Evolutionary conservation across 2,888 invertebrate genomes (phyloP), one percentile per base, ranked within the genome.

Genomic region (Gastrophysa polygoni): DNA sequence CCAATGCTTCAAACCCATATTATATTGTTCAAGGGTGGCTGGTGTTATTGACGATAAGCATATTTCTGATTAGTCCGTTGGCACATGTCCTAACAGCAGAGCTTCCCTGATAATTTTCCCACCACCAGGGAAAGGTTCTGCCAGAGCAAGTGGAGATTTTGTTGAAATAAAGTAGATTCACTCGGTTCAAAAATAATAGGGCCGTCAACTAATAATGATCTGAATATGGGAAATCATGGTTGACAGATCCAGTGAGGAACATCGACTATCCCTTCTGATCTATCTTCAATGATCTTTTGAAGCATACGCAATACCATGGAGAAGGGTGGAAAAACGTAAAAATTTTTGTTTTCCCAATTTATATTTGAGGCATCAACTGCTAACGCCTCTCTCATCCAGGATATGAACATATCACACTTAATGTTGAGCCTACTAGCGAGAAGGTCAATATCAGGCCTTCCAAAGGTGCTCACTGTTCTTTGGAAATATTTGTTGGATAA

Each of bases 231-330:
- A 49, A 63, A 75, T 73, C 72, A 75, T 0, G 72, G 68, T 57
- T 77, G 74, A 5, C 64, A 59, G 34, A 62, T 63, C 73, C 68
- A 76, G n/a, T 61, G 14, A n/a, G 70, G 73, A 10, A 74, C 72
- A 1, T 74, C 70, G 7, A 75, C 32, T 14, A 75, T 71, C 2
- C 73, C 72, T 16, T 32, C 47, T 3, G 74, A 71, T 24, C 59
- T 63, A 8, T 46, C 46, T 16, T 2, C 8, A 2, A 65, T 66
- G 21, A 78, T 75, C 60, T 78, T 77, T 52, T 67, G 63, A 5
- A 78, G 34, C 1, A 60, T 51, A 56, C 62, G 67, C 21, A 73
- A 55, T 17, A 77, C 65, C 1, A 74, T 18, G 0, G 58, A 54
- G 46, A 67, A 67, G 16, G 64, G 64, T 0, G 67, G 67, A 51